Conservation (phyloP, 2,888 invertebrate genomes). For the Mylabris sibirica region DNA sequence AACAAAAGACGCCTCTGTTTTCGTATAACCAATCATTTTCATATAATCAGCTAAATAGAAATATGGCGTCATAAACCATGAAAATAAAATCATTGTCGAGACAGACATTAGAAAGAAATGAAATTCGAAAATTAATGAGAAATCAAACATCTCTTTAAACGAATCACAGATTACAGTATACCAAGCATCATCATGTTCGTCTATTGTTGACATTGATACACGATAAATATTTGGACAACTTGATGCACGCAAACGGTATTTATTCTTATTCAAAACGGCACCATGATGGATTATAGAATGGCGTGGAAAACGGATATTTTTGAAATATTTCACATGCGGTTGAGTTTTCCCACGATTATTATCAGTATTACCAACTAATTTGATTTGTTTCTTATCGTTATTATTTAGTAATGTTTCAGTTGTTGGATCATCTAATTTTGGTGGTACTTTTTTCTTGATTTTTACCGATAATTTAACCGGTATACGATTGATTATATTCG, state of each 20-base stretch:
- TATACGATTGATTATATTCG: constrained; percentile 52
- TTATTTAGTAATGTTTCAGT: constrained; percentile 40
- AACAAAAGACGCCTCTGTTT: constrained; percentile 78
- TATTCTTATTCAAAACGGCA: constrained; percentile 82
- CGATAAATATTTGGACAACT: constrained; percentile 92
- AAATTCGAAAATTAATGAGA: constrained; percentile 77
- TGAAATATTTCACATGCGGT: constrained; percentile 72
- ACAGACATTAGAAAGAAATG: constrained; percentile 83
- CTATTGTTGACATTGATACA: constrained; percentile 87
- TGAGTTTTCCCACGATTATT: constrained; percentile 36
- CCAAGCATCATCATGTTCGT: constrained; percentile 78
- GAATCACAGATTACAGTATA: constrained; percentile 71
- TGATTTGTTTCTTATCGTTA: constrained; percentile 28
- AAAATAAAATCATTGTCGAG: constrained; percentile 87
- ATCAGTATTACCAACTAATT: constrained; percentile 20
- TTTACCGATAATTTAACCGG: constrained; percentile 73
- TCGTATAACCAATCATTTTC: constrained; percentile 70
- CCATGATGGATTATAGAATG: constrained; percentile 87
- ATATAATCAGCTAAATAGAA: constrained; percentile 91
- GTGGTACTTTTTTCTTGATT: constrained; percentile 59
- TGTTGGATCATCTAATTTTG: constrained; percentile 6
- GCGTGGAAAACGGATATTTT: constrained; percentile 75
- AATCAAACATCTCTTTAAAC: constrained; percentile 79
- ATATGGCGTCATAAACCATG: constrained; percentile 95
- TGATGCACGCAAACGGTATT: constrained; percentile 82